Base-by-base conservation (phyloP, 2,888 invertebrate genomes). In the Drosophila infuscata region DNA sequence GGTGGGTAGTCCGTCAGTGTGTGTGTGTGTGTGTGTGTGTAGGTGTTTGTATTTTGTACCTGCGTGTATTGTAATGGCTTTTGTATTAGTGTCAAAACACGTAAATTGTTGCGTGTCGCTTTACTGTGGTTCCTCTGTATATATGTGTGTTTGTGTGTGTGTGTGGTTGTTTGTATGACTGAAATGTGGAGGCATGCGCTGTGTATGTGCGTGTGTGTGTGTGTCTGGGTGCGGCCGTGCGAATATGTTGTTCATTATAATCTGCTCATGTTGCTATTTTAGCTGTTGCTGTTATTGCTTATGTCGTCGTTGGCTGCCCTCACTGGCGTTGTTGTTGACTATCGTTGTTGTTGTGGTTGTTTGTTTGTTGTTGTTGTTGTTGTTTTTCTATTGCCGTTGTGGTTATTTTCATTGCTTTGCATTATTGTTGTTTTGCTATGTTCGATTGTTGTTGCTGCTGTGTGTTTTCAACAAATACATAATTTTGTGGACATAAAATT, bases 401-500 rank as follows among this genome's bases (percentile, higher is more conserved):
- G 85, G 85, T 85, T 88, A 85, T 88, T 86, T 88, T 83, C 88
- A 88, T 86, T 79, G 88, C 85, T 75, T 74, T 81, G 77, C 83
- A 63, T 85, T 86, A 85, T 88, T 86, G 85, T 81, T 85, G 85
- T 81, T 83, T 65, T 77, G 72, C 67, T 70, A 76, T 81, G 81
- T 88, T 84, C 68, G 82, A 79, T 64, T 79, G 67, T 64, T 76
- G 70, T 64, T 73, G 65, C 52, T 79, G 61, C 52, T 75, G 84
- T 84, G 79, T 86, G 89, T 84, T 88, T 89, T 88, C 87, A 89
- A 87, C 87, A 88, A 88, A 88, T 89, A 89, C 87, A 87, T 88
- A 88, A 88, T 88, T 89, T 88, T 89, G 87, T 87, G 83, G 89
- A 89, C 89, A 89, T 87, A 83, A 89, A 88, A 88, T 89, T 88